Evolutionary conservation across 2,888 invertebrate species (phyloP).

Genomic region (Adela reaumurella): DNA sequence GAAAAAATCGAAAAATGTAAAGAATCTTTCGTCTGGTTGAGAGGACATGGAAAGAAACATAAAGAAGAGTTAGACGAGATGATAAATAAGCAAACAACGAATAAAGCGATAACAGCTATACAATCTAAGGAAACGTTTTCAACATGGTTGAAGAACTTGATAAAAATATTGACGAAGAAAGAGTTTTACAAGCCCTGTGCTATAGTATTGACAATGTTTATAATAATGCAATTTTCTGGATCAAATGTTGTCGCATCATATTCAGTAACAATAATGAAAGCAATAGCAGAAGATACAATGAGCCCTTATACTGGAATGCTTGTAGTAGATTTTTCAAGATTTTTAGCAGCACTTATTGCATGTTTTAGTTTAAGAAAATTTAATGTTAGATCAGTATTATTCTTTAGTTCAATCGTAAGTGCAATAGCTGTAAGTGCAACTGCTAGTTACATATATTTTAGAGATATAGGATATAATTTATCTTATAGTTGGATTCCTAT

Average conservation of each 20-base stretch:
- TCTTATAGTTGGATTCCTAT: slow-evolving; percentile 42
- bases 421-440: slow-evolving; percentile 51
- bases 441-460: slow-evolving; percentile 36
- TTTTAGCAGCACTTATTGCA: slow-evolving; percentile 56
- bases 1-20: slow-evolving; percentile 53
- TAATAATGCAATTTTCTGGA: slow-evolving; percentile 65
- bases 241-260: slow-evolving; percentile 69
- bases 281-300: slow-evolving; percentile 53
- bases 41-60: slow-evolving; percentile 44
- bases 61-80: slow-evolving; percentile 45
- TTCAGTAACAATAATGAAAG: slow-evolving; percentile 60
- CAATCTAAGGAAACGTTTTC: slow-evolving; percentile 23
- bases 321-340: slow-evolving; percentile 60
- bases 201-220: slow-evolving; percentile 63
- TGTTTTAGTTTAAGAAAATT: slow-evolving; percentile 58
- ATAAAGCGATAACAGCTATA: slow-evolving; percentile 30
- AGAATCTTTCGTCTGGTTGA: slow-evolving; percentile 54
- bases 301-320: slow-evolving; percentile 62
- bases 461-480: slow-evolving; percentile 28
- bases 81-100: slow-evolving; percentile 36
- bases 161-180: slow-evolving; percentile 28
- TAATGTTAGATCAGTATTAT: slow-evolving; percentile 58
- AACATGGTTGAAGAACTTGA: slow-evolving; percentile 27
- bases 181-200: slow-evolving; percentile 59
- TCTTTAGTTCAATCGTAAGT: slow-evolving; percentile 59